phyloP scores from a whole-genome alignment of 2,113 vertebrate species.

The Proterorhinus semilunaris region DNA sequence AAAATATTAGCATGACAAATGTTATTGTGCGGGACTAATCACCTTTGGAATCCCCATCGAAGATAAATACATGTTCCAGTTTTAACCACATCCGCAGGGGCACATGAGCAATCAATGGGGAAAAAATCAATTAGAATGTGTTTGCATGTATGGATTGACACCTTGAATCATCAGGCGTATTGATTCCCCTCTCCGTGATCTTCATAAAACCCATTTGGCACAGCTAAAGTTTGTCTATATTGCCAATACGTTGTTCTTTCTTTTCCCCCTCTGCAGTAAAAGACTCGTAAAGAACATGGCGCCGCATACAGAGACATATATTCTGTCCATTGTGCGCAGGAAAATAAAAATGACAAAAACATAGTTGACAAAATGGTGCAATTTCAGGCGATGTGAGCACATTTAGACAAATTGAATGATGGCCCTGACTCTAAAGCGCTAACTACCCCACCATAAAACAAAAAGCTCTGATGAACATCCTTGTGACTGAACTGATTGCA shows the following conservation, averaged over 20 bases:
- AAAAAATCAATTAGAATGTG: constrained; percentile 75
- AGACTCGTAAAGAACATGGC: constrained; percentile 29
- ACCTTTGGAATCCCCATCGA: constrained; percentile 57
- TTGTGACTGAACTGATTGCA: constrained; percentile 60
- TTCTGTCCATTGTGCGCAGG: neutral
- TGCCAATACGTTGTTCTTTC: constrained; percentile 67
- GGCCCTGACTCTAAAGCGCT: constrained; percentile 20
- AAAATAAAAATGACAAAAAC: constrained; percentile 11
- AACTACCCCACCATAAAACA: constrained; percentile 46
- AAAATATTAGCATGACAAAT: constrained; percentile 59
- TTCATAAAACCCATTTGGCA: constrained; percentile 72
- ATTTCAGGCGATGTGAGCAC: constrained; percentile 7
- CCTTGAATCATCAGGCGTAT: constrained; percentile 71
- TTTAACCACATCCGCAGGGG: constrained; percentile 56
- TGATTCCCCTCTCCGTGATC: constrained; percentile 66
- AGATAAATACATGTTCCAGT: constrained; percentile 51
- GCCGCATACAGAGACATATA: neutral
- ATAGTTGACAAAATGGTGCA: constrained; percentile 7
- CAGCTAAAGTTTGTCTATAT: constrained; percentile 64
- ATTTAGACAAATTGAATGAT: constrained; percentile 28
- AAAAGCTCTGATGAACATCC: constrained; percentile 59
- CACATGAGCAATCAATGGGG: constrained; percentile 60
- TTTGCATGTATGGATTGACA: constrained; percentile 76
- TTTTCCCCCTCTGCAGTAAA: constrained; percentile 25
- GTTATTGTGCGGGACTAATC: constrained; percentile 55